phyloP scores from a whole-genome alignment of 2,113 vertebrate species.

The Clinocottus analis region DNA sequence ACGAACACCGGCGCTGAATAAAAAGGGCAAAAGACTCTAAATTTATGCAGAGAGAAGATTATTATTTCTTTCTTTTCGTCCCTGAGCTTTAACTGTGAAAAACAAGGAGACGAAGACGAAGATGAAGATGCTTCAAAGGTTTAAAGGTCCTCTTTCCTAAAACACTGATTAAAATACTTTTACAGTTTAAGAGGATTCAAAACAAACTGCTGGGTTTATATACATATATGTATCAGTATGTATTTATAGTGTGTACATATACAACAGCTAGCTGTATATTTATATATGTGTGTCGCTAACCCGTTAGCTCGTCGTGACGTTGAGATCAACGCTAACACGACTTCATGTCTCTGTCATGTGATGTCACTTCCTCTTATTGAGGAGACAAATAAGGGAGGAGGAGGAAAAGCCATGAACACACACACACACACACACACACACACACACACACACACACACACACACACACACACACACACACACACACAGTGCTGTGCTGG shows the following conservation, averaged over 20 bases:
- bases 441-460: conserved; percentile 3
- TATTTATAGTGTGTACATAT: no score
- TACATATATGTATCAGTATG: no score
- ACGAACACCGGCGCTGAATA: not conserved
- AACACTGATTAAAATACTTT: no score
- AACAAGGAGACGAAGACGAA: no score
- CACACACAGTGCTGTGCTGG: conserved; percentile 41
- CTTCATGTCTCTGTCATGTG: not conserved
- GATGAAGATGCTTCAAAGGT: no score
- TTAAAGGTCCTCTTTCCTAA: no score
- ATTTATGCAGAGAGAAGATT: not conserved
- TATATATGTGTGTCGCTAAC: no score
- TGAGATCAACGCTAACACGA: not conserved
- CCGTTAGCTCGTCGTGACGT: no score
- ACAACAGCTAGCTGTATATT: no score
- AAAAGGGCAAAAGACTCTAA: not conserved
- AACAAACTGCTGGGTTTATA: no score
- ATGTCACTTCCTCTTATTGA: conserved; percentile 22
- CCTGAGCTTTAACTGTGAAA: not conserved
- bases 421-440: not conserved
- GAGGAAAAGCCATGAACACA: not conserved
- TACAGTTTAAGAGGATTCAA: no score
- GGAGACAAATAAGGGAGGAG: conserved; percentile 5
- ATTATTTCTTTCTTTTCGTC: not conserved
- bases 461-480: conserved; percentile 16